A percentile compares a stretch with the other conserved stretches of the same genome.
Conservation (phyloP, 1,140 invertebrate genomes). For the Aphelinus certus region DNA sequence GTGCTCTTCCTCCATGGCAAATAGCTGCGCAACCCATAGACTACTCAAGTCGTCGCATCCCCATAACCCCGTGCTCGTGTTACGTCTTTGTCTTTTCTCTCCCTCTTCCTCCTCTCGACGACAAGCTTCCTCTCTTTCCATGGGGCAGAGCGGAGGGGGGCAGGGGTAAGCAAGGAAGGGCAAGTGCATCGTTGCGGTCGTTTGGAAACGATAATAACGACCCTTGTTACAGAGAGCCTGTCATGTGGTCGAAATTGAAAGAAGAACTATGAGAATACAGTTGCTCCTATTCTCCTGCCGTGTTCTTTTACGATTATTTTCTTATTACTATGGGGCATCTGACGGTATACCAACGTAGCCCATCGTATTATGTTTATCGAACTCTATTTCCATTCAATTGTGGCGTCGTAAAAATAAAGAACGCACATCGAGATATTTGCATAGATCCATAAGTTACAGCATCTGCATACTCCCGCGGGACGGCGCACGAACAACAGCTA, state of each 20-base stretch:
- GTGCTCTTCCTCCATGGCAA: conserved; percentile 53
- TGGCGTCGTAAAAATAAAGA: too few relatives aligned
- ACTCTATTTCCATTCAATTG: too few relatives aligned
- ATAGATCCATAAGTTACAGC: too few relatives aligned
- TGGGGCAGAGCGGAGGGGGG: too few relatives aligned
- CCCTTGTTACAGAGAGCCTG: conserved; percentile 11
- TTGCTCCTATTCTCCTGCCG: not conserved
- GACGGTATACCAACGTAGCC: too few relatives aligned
- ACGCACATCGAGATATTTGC: too few relatives aligned
- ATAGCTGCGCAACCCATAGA: conserved; percentile 57
- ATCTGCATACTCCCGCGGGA: too few relatives aligned
- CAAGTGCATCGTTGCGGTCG: not conserved
- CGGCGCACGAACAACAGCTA: too few relatives aligned
- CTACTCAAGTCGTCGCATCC: conserved; percentile 45
- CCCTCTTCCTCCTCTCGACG: not conserved
- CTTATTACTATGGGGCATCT: too few relatives aligned
- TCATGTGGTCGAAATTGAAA: conserved; percentile 20
- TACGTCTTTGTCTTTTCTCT: conserved; percentile 33
- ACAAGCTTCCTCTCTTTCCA: too few relatives aligned
- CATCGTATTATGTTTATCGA: too few relatives aligned
- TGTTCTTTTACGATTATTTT: too few relatives aligned
- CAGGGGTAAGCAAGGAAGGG: not conserved
- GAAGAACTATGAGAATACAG: not conserved
- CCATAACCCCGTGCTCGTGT: not conserved
- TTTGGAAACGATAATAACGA: conserved; percentile 18